Conservation (phyloP, 2,113 vertebrate genomes). For the Triplophysa dalaica region DNA sequence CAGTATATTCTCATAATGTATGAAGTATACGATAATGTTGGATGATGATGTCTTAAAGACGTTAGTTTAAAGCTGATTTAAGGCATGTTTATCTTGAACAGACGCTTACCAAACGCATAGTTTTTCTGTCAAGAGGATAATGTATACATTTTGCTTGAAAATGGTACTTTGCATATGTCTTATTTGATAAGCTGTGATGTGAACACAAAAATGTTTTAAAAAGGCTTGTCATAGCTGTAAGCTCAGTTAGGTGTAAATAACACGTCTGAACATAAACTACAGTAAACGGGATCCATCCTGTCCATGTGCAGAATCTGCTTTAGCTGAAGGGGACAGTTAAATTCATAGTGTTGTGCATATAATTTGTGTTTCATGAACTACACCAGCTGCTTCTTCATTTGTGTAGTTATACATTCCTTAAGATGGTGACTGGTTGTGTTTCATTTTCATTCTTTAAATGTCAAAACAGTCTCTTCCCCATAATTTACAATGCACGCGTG, state of each 20-base stretch:
- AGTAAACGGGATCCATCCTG: slow-evolving; percentile 16
- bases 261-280: background rate
- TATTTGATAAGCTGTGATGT: background rate
- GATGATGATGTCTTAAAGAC: too few relatives aligned
- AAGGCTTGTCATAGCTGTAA: slow-evolving; percentile 4
- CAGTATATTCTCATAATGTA: too few relatives aligned
- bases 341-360: background rate
- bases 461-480: too few relatives aligned
- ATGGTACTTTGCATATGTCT: background rate
- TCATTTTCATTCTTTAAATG: background rate
- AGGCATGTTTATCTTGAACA: too few relatives aligned
- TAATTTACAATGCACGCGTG: too few relatives aligned
- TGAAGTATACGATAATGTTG: too few relatives aligned
- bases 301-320: slow-evolving; percentile 1
- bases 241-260: background rate
- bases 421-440: background rate
- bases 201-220: background rate
- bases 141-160: too few relatives aligned
- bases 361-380: background rate
- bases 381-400: background rate
- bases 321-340: background rate
- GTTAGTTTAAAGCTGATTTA: too few relatives aligned
- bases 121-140: too few relatives aligned
- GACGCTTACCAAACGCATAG: too few relatives aligned
- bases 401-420: background rate